Evolutionary conservation across 2,797 vertebrate species (phyloP).

Genomic region (Notolepis coatsorum): DNA sequence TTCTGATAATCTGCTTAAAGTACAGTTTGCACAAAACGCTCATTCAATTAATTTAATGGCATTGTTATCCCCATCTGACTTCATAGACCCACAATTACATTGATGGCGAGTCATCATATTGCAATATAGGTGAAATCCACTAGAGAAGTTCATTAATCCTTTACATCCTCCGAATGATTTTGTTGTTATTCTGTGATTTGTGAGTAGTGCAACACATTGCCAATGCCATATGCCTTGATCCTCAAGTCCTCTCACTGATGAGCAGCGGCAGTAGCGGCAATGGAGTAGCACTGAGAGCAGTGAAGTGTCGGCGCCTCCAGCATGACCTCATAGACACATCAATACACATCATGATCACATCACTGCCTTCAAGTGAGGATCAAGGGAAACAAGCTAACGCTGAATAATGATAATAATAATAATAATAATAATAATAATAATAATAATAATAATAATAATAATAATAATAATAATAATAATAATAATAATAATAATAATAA

Average conservation of each 20-base stretch:
- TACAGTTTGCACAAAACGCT: neutral
- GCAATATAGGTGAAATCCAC: neutral
- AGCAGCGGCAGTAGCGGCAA: neutral
- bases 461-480: no score
- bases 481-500: no score
- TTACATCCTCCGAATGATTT: neutral
- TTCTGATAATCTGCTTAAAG: neutral
- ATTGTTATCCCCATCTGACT: neutral
- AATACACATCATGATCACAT: constrained; percentile 27
- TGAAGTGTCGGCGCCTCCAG: constrained; percentile 1
- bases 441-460: no score
- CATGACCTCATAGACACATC: constrained; percentile 18
- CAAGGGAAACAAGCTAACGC: constrained; percentile 6
- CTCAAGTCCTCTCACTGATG: neutral
- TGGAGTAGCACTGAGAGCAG: constrained; percentile 5
- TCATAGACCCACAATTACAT: neutral
- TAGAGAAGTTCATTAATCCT: neutral
- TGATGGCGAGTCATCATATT: neutral
- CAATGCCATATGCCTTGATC: neutral
- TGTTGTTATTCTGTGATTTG: neutral
- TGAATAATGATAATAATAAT: no score
- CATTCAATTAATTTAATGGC: neutral
- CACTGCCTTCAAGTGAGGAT: constrained; percentile 3
- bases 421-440: constrained; percentile 40
- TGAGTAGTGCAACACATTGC: neutral